Evolutionary conservation across 1,140 invertebrate species (phyloP).

Genomic region (Octopus bimaculoides): DNA sequence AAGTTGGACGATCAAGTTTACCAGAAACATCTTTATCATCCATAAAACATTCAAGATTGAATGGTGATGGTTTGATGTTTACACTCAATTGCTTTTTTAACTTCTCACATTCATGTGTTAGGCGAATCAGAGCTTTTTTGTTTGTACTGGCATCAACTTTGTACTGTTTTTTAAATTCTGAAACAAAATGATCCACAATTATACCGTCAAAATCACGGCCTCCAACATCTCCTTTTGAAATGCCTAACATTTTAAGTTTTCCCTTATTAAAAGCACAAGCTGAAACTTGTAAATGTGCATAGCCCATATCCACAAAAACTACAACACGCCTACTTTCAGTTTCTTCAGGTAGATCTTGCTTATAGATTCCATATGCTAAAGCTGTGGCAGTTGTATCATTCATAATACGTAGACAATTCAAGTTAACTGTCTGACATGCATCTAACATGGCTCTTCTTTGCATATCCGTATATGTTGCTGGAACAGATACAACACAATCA

Average conservation of each 20-base stretch:
- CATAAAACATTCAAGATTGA: constrained; percentile 99
- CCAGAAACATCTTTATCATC: constrained; percentile 92
- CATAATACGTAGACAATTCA: constrained; percentile 92
- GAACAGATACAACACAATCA: constrained; percentile 96
- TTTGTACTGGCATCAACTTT: constrained; percentile 76
- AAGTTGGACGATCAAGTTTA: constrained; percentile 60
- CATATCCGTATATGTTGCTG: constrained; percentile 91
- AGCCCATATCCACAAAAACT: constrained; percentile 57
- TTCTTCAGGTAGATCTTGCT: constrained; percentile 83
- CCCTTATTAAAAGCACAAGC: constrained; percentile 84
- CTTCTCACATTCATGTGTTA: constrained; percentile 92
- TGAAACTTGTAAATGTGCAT: constrained; percentile 48
- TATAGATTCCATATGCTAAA: constrained; percentile 94
- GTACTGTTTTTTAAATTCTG: constrained; percentile 84
- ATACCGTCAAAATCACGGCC: constrained; percentile 89
- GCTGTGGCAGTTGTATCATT: constrained; percentile 97
- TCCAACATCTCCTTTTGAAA: constrained; percentile 80
- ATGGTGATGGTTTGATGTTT: constrained; percentile 79
- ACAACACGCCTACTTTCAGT: constrained; percentile 73
- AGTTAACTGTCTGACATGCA: constrained; percentile 73
- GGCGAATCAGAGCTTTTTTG: constrained; percentile 79
- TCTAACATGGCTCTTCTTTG: constrained; percentile 91
- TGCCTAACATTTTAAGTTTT: constrained; percentile 83
- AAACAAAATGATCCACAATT: constrained; percentile 82
- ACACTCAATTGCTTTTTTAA: constrained; percentile 99